Percentiles rank a stretch among this genome's conserved stretches.
Evolutionary conservation across 37 sponge, comb jelly and placozoan species (phyloP).

Genomic region (Beroe forskalii): DNA sequence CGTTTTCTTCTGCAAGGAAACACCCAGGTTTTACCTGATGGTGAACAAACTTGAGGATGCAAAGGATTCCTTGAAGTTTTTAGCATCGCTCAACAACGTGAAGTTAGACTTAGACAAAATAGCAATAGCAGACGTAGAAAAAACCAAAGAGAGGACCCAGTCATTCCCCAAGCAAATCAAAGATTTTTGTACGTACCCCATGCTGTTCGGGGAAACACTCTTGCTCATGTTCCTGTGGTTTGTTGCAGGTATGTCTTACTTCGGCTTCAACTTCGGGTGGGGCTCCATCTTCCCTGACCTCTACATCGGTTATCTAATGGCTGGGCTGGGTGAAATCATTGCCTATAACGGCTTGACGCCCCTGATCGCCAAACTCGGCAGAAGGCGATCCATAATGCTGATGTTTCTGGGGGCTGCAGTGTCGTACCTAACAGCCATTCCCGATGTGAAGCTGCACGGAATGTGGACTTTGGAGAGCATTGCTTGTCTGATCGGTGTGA

Average conservation of each 20-base stretch:
- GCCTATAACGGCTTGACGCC: not conserved
- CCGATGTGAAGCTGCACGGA: not conserved
- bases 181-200: not conserved
- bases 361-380: not conserved
- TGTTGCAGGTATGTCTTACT: conserved; percentile 3
- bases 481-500: not conserved
- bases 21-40: not conserved
- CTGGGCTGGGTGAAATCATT: not conserved
- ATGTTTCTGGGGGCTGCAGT: conserved; percentile 25
- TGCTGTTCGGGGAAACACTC: not conserved
- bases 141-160: not conserved
- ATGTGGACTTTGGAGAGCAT: conserved; percentile 1
- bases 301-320: conserved; percentile 16
- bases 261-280: conserved; percentile 49
- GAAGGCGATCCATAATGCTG: not conserved
- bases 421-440: not conserved
- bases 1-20: not conserved
- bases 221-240: conserved; percentile 23
- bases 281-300: conserved; percentile 34
- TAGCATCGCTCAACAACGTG: not conserved
- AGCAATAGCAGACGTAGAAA: not conserved
- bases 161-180: not conserved
- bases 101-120: not conserved
- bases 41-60: not conserved
- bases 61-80: not conserved